Evolutionary conservation across 2,797 vertebrate genomes (phyloP).

Genomic region (Labroides dimidiatus): DNA sequence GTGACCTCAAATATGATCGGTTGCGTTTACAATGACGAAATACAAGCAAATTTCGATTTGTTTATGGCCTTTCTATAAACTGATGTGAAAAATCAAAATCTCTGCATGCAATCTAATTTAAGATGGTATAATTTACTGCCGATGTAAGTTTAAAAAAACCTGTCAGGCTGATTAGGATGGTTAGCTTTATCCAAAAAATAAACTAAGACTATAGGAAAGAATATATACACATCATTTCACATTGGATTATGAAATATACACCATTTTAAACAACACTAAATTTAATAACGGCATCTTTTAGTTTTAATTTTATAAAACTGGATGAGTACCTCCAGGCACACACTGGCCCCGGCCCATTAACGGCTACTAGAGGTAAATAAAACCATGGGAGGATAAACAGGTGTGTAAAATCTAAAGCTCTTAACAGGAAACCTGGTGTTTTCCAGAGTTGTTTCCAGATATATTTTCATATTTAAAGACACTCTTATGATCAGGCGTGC

Average conservation of each 20-base stretch:
- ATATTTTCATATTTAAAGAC: conserved; percentile 32
- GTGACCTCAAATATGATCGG: background rate
- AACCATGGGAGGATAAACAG: conserved; percentile 34
- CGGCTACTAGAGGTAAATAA: conserved; percentile 6
- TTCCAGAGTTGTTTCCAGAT: conserved; percentile 47
- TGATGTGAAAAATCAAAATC: conserved; percentile 35
- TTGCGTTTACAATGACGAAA: conserved; percentile 20
- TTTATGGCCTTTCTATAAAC: conserved; percentile 20
- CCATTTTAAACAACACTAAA: background rate
- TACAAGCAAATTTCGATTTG: conserved; percentile 33
- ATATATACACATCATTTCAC: conserved; percentile 4
- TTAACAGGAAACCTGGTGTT: conserved; percentile 36
- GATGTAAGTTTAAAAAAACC: conserved; percentile 48
- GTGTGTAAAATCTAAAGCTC: conserved; percentile 35
- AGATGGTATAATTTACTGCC: conserved; percentile 37
- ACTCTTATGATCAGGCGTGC: conserved; percentile 14
- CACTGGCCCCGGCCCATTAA: conserved; percentile 37
- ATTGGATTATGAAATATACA: conserved; percentile 30
- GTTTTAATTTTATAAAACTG: conserved; percentile 2
- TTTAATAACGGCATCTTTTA: conserved; percentile 11
- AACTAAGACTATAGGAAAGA: background rate
- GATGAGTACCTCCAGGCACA: conserved; percentile 36
- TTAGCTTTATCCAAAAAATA: conserved; percentile 51
- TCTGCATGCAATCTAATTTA: conserved; percentile 43
- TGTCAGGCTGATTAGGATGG: conserved; percentile 36